A percentile compares a stretch with the other conserved stretches of the same genome.
These are phyloP conservation scores for Acipenser transmontanus DNA, from an alignment of 2,797 vertebrate genomes.

Conservation along the genomic window DNA sequence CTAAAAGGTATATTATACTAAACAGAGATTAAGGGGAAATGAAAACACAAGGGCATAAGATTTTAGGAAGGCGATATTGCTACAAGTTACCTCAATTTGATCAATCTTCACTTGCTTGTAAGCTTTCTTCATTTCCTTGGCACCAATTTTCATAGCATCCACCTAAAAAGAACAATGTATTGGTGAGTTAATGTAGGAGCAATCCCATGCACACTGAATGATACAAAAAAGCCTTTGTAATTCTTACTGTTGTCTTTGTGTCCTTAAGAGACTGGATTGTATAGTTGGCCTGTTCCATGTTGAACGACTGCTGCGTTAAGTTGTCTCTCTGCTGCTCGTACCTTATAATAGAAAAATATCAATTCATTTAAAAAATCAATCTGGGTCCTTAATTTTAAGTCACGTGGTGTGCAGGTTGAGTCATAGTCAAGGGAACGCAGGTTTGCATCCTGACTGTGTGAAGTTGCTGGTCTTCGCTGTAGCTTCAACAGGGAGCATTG, in stretches of 20 bases:
- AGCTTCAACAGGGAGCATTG: no score
- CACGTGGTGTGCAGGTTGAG: no score
- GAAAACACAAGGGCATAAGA: no score
- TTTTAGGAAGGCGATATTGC: no score
- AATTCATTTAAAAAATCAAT: no score
- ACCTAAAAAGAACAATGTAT: conserved; percentile 59
- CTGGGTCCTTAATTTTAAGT: no score
- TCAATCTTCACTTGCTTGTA: conserved; percentile 94
- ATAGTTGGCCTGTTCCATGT: conserved; percentile 97
- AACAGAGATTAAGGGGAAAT: no score
- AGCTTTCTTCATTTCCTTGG: conserved; percentile 98
- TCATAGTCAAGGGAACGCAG: no score
- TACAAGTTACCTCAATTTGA: conserved; percentile 80
- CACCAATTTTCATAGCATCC: conserved; percentile 92
- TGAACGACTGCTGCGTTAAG: conserved; percentile 91
- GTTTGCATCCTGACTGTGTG: no score
- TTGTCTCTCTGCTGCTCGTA: conserved; percentile 91
- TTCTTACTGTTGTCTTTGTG: conserved; percentile 90
- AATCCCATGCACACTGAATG: neutral
- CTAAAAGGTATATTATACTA: no score
- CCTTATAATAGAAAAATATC: conserved; percentile 53
- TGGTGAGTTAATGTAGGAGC: conserved; percentile 9
- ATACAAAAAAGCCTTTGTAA: neutral
- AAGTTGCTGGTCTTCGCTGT: no score
- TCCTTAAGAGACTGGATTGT: conserved; percentile 90